Conservation (phyloP, 2,113 vertebrate species). For the Silurus glanis region DNA sequence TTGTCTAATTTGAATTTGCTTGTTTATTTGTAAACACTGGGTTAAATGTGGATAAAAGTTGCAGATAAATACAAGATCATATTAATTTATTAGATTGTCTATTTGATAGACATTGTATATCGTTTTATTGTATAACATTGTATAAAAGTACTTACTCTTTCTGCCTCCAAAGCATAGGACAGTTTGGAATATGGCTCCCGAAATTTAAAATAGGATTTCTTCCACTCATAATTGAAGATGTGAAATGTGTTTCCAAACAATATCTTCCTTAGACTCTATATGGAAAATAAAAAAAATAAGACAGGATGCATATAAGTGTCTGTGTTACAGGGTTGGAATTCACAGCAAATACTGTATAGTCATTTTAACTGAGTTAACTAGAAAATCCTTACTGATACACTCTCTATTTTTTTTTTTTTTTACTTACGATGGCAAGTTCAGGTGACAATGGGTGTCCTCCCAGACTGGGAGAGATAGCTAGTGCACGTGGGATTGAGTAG, state of each 20-base stretch:
- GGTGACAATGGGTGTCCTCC: constrained; percentile 70
- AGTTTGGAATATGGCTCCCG: constrained; percentile 66
- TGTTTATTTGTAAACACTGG: background rate
- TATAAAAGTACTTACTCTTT: constrained; percentile 66
- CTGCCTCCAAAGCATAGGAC: constrained; percentile 75
- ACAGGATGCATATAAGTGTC: background rate
- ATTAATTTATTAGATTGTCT: background rate
- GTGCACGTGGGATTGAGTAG: constrained; percentile 58
- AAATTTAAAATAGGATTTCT: constrained; percentile 76
- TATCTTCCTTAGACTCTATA: constrained; percentile 74
- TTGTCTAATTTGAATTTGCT: background rate
- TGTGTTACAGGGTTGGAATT: background rate
- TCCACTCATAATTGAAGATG: constrained; percentile 77
- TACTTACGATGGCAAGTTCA: constrained; percentile 75
- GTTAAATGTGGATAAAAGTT: background rate
- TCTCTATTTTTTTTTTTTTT: constrained; percentile 40
- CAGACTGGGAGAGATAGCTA: constrained; percentile 56
- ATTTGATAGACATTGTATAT: background rate
- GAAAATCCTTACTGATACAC: background rate
- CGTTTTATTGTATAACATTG: too few species aligned
- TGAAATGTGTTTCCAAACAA: constrained; percentile 73
- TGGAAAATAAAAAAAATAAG: background rate
- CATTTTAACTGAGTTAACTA: background rate
- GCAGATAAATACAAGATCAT: background rate
- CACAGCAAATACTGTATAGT: background rate